These are phyloP conservation scores for Rhingia rostrata DNA, from an alignment of 2,888 invertebrate species.

Conservation along the genomic window DNA sequence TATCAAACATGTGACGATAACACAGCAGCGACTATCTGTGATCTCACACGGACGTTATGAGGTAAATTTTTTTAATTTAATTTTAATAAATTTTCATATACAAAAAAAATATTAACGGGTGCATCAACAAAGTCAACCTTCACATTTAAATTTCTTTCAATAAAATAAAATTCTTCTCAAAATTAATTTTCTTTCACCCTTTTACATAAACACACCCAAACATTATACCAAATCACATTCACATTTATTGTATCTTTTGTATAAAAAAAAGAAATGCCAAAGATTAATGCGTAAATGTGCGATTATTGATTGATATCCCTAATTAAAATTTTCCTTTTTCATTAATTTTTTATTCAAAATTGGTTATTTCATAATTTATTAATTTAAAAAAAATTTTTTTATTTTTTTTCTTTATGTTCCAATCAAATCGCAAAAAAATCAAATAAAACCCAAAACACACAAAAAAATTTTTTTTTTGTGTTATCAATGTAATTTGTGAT, in stretches of 20 bases:
- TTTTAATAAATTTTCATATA: constrained; percentile 2
- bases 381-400: constrained; percentile 40
- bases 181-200: constrained; percentile 4
- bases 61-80: constrained; percentile 83
- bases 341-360: constrained; percentile 10
- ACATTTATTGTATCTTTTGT: constrained; percentile 49
- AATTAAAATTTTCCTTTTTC: constrained; percentile 18
- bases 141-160: neutral
- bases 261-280: constrained; percentile 27
- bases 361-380: constrained; percentile 31
- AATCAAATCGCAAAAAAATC: constrained; percentile 44
- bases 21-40: constrained; percentile 92
- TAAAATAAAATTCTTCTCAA: neutral
- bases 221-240: constrained; percentile 31
- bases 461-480: constrained; percentile 29
- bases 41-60: constrained; percentile 94
- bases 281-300: constrained; percentile 61
- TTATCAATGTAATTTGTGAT: constrained; percentile 64
- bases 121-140: constrained; percentile 20
- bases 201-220: constrained; percentile 17
- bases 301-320: constrained; percentile 21
- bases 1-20: constrained; percentile 93
- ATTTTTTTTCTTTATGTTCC: constrained; percentile 60
- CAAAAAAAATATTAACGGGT: neutral
- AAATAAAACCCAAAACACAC: constrained; percentile 38